Conservation (phyloP, 2,113 vertebrate species). For the Oceanites oceanicus region DNA sequence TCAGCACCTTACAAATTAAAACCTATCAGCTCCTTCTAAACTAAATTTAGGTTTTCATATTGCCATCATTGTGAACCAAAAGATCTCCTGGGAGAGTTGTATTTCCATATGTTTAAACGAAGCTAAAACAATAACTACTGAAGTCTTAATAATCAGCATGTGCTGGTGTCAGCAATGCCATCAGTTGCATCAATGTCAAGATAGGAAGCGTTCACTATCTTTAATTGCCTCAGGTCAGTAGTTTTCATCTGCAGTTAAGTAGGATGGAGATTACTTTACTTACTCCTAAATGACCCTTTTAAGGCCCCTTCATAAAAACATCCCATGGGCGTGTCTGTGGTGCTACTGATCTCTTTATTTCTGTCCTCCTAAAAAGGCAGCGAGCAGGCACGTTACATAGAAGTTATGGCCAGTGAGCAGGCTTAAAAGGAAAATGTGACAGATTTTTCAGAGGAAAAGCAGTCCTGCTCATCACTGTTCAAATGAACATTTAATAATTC, state of each 20-base stretch:
- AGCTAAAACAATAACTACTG: neutral
- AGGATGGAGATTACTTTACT: neutral
- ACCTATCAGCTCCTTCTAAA: neutral
- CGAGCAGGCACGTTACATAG: conserved; percentile 24
- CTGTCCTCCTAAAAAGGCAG: conserved; percentile 33
- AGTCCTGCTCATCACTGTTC: conserved; percentile 48
- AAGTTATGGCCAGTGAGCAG: conserved; percentile 38
- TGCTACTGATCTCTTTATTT: neutral
- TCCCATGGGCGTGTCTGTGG: neutral
- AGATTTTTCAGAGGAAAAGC: conserved; percentile 39
- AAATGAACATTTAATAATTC: conserved; percentile 77
- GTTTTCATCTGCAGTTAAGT: neutral
- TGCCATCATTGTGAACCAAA: neutral
- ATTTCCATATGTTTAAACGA: neutral
- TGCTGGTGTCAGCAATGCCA: neutral
- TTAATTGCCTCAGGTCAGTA: neutral
- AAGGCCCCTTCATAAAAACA: neutral
- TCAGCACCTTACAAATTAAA: neutral
- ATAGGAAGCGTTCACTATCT: neutral
- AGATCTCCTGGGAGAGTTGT: neutral
- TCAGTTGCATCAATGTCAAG: neutral
- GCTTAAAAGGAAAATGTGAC: neutral
- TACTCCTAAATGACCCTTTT: conserved; percentile 31
- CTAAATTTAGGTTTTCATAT: neutral
- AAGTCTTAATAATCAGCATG: neutral